Conservation (phyloP, 2,888 invertebrate genomes). For the Fragum sueziense region DNA sequence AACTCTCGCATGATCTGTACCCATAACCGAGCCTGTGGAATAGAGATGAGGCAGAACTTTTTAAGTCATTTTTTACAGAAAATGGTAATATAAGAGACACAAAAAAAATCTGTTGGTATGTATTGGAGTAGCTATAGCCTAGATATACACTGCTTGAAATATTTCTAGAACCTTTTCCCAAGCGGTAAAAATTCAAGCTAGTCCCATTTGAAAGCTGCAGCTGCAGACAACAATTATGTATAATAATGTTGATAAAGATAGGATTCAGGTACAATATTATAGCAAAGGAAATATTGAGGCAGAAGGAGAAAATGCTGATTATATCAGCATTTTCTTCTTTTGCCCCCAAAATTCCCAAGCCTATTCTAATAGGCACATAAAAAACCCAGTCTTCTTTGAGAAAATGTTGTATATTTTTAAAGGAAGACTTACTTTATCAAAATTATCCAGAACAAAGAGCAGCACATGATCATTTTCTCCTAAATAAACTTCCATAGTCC, state of each 20-base stretch:
- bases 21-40: slow-evolving; percentile 90
- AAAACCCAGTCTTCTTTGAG: background rate
- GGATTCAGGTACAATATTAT: background rate
- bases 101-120: too few relatives aligned
- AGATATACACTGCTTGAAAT: too few relatives aligned
- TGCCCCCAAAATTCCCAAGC: background rate
- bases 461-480: background rate
- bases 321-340: background rate
- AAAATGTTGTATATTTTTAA: background rate
- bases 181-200: too few relatives aligned
- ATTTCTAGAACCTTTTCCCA: too few relatives aligned
- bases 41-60: background rate
- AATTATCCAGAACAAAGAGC: background rate
- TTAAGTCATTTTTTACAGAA: too few relatives aligned
- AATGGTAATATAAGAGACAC: too few relatives aligned
- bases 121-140: too few relatives aligned
- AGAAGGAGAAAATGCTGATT: background rate
- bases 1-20: slow-evolving; percentile 92
- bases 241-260: too few relatives aligned
- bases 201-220: too few relatives aligned
- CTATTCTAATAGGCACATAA: background rate
- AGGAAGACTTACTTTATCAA: slow-evolving; percentile 3
- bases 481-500: background rate
- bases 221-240: too few relatives aligned
- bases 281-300: background rate